These are phyloP conservation scores for Miniopterus natalensis DNA, from an alignment of 2,113 vertebrate species.

Conservation along the genomic window DNA sequence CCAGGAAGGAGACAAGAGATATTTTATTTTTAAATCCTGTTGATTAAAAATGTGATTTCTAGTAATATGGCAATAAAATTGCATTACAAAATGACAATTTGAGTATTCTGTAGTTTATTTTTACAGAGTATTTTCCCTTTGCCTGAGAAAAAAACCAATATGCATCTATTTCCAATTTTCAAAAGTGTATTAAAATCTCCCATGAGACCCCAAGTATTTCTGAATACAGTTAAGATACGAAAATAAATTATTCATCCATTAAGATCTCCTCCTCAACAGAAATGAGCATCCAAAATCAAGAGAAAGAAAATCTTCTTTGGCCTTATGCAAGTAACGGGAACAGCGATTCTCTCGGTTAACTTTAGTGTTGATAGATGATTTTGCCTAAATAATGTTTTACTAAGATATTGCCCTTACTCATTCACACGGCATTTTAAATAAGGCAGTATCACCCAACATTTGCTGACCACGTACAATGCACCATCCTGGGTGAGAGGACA, in stretches of 20 bases:
- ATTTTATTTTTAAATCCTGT: not conserved
- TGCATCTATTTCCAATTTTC: slow-evolving; percentile 29
- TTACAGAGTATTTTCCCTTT: not conserved
- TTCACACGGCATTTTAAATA: not conserved
- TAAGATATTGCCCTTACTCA: not conserved
- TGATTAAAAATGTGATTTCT: slow-evolving; percentile 51
- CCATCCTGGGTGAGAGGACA: not conserved
- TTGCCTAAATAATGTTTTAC: slow-evolving; percentile 42
- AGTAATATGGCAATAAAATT: slow-evolving; percentile 18
- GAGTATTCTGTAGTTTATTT: slow-evolving; percentile 25
- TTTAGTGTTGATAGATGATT: slow-evolving; percentile 30
- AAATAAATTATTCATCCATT: slow-evolving; percentile 38
- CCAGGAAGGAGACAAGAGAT: not conserved
- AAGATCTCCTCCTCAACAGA: slow-evolving; percentile 30
- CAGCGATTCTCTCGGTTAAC: not conserved
- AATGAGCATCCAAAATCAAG: slow-evolving; percentile 35
- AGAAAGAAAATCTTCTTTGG: slow-evolving; percentile 29
- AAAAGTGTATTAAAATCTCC: not conserved
- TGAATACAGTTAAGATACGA: slow-evolving; percentile 37
- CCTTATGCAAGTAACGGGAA: not conserved
- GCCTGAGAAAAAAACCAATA: not conserved
- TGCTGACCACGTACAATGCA: not conserved
- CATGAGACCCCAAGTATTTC: slow-evolving; percentile 9
- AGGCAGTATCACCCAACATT: not conserved
- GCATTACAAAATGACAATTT: slow-evolving; percentile 13